Evolutionary conservation across 1,140 invertebrate species (phyloP).

Genomic region (Riptortus pedestris): DNA sequence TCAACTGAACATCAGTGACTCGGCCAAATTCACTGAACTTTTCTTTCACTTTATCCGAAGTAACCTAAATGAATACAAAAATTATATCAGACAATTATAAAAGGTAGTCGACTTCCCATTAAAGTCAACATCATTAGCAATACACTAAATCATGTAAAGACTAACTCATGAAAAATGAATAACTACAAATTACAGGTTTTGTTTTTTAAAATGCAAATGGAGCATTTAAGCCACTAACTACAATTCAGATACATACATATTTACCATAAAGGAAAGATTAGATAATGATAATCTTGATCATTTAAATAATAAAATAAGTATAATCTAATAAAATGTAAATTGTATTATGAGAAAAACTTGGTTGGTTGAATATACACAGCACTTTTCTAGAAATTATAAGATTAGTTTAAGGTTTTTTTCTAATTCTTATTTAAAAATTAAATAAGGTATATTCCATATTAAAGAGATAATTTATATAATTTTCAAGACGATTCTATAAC

Average conservation of each 20-base stretch:
- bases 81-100: neutral
- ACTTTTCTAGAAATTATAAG: neutral
- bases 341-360: too few species aligned
- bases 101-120: neutral
- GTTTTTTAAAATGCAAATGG: neutral
- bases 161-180: neutral
- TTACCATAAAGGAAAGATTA: too few species aligned
- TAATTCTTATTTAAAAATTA: neutral
- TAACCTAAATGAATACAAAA: conserved; percentile 48
- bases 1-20: conserved; percentile 84
- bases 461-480: neutral
- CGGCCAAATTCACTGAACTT: conserved; percentile 69
- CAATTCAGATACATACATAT: neutral
- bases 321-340: neutral
- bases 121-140: neutral
- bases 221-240: neutral
- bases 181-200: neutral
- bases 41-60: conserved; percentile 59
- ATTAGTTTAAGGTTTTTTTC: neutral
- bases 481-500: neutral
- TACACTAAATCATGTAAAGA: neutral
- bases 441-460: neutral
- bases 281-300: too few species aligned
- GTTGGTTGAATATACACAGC: neutral
- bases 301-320: neutral